Evolutionary conservation across 2,113 vertebrate species (phyloP), one percentile per base, ranked within the genome.

Genomic region (Ploceus nigricollis): DNA sequence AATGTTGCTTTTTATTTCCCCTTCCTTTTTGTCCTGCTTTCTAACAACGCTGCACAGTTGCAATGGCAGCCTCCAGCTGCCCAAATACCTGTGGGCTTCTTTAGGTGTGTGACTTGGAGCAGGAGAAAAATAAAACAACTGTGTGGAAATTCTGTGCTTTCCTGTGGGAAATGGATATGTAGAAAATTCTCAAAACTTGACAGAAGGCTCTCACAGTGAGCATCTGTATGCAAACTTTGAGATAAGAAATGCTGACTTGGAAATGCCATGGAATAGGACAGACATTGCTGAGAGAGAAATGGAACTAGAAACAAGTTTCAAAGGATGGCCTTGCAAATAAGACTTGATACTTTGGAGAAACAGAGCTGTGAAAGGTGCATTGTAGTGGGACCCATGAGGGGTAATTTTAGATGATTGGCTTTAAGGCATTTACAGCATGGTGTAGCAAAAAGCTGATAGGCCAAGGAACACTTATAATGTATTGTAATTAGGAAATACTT

Each of bases 1-100:
- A 80, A 83, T 39, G 58, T 68, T 77, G 50, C 89, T 94, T 94
- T 96, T 88, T 87, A 6, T 71, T 96, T 90, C 60, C 75, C 24
- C 61, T 94, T 73, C 54, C 58, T 85, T 93, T 89, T 77, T n/a
- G 25, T 93, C 75, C 68, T 80, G 76, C 82, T 89, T 91, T 93
- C 80, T 78, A 68, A 56, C 75, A 68, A 8, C 0, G 0, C n/a
- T 1, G 4, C 28, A 28, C 57, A 42, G 82, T 90, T 65, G 90
- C 90, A 89, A 1, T 24, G 93, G 45, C 81, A 89, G 78, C 64
- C 56, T 92, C 57, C 90, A 65, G 71, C 90, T 90, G 53, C 75
- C 71, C 88, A 84, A 57, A 35, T 79, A 79, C 50, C 88, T 84
- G 47, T 51, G 48, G 80, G 75, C 51, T 75, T 91, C 76, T 76